Evolutionary conservation across 1,140 invertebrate genomes (phyloP), one percentile per base, ranked within the genome.

Genomic region (Coenobita brevimanus): DNA sequence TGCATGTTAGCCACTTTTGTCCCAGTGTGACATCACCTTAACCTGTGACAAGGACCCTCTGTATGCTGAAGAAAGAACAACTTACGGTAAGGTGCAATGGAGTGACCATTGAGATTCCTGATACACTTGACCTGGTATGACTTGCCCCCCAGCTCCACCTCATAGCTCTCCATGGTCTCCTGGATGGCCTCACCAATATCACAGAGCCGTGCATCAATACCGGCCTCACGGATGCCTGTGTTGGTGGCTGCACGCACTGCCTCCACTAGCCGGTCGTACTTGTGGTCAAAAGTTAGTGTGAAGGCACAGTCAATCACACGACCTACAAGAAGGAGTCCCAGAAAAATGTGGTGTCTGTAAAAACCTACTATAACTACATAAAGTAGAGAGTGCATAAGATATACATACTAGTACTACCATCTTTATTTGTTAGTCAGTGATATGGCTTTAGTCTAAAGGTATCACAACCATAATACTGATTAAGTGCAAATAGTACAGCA

Each of bases 81-180:
- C 92, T 91, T 94, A 96, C 96, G 95, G 93, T 99, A 99, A 24
- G 97, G 98, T 89, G 97, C 96, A 91, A 99, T 99, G 4, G 98
- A 99, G 93, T 99, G 99, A 17, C 99, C 99, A 94, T 99, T 99
- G 62, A 99, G 94, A 94, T 99, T 99, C 69, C 99, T 94, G 91
- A 99, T 99, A 2, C 98, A 97, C 93, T 99, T 99, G 3, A 99
- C 96, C 93, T 96, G 97, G 93, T 99, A 99, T 38, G 96, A 96
- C 94, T 99, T 99, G 41, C 99, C 99, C 94, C 99, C 97, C 30
- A 99, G 92, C 93, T 99, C 98, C 2, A 99, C 95, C 94, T 99
- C 99, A 94, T 99, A 99, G 0, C 98, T 99, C 91, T 99, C 99
- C 99, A 99, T 99, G 0, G 98, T 97, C 94, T 99, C 99, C 92